Conservation (phyloP, 2,113 vertebrate genomes). For the Pipra filicauda region DNA sequence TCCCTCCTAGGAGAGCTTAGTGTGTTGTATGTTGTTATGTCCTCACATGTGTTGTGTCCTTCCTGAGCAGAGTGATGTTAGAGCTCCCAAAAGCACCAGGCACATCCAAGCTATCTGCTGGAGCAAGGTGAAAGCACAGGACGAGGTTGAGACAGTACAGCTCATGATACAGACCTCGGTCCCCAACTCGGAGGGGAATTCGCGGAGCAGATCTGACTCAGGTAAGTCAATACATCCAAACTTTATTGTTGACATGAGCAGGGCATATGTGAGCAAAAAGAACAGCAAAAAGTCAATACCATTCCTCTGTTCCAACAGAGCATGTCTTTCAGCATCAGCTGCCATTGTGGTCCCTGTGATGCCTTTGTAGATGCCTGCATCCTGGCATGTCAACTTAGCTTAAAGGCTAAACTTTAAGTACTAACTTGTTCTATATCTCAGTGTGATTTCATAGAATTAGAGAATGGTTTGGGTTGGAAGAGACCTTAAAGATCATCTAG, state of each 20-base stretch:
- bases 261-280: accelerated
- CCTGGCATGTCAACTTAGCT: background rate
- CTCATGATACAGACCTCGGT: constrained; percentile 83
- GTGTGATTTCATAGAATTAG: background rate
- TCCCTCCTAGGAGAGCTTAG: background rate
- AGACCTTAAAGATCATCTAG: no score
- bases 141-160: constrained; percentile 86
- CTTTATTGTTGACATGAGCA: background rate
- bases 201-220: constrained; percentile 76
- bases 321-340: background rate
- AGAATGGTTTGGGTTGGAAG: no score
- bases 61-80: constrained; percentile 84
- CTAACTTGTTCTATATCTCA: background rate
- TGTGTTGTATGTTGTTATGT: background rate
- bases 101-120: constrained; percentile 82
- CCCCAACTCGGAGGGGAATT: constrained; percentile 71
- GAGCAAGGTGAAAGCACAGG: constrained; percentile 75
- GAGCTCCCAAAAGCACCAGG: constrained; percentile 85
- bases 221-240: constrained; percentile 67
- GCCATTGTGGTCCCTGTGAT: background rate
- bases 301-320: background rate
- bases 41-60: background rate
- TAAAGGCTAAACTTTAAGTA: background rate
- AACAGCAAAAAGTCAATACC: background rate
- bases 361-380: background rate